Conservation (phyloP, 1,140 invertebrate genomes). For the Cheumatopsyche charites region DNA sequence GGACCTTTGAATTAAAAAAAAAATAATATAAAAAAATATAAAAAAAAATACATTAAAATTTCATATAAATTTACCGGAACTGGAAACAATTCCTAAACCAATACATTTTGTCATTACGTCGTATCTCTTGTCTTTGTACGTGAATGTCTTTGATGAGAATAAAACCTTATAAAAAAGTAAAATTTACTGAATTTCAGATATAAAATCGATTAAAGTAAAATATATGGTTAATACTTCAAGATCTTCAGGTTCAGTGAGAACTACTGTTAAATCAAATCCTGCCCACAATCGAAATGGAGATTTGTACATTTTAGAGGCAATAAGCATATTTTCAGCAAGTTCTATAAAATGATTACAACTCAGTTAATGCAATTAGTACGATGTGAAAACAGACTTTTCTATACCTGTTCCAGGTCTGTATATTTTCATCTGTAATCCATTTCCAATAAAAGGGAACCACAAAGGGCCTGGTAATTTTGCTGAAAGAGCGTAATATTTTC, state of each 20-base stretch:
- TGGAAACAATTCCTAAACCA: too few species aligned
- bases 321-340: neutral
- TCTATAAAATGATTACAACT: neutral
- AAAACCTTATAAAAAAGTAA: neutral
- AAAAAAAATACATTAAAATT: too few species aligned
- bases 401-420: neutral
- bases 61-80: neutral
- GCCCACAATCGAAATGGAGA: conserved; percentile 10
- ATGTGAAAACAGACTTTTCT: neutral
- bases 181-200: neutral
- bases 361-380: too few species aligned
- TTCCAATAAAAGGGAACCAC: neutral
- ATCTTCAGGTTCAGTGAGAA: conserved; percentile 25
- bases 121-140: too few species aligned
- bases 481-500: neutral
- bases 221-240: conserved; percentile 3
- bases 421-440: neutral
- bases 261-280: conserved; percentile 13
- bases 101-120: too few species aligned
- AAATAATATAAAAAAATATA: too few species aligned
- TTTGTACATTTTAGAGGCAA: neutral
- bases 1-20: neutral
- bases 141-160: too few species aligned
- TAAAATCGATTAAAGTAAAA: neutral
- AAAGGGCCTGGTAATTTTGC: neutral